phyloP scores from a whole-genome alignment of 2,797 vertebrate species.

The Cheirogaleus major region DNA sequence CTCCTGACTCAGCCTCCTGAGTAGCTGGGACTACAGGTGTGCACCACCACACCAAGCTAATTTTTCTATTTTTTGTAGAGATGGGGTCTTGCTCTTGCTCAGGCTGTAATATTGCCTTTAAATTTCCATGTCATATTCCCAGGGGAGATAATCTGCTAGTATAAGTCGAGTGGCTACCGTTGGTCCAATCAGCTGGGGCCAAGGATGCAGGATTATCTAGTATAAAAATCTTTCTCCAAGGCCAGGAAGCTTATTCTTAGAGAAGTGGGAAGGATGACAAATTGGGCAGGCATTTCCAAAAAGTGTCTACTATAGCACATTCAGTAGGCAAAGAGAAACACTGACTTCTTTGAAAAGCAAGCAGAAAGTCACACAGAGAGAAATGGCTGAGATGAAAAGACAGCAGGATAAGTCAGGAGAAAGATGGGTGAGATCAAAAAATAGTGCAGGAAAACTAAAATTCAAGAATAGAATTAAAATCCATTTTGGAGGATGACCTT shows the following conservation, averaged over 20 bases:
- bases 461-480: neutral
- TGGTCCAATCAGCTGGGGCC: neutral
- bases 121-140: neutral
- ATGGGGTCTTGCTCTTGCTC: no score
- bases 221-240: neutral
- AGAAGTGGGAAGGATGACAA: neutral
- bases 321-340: neutral
- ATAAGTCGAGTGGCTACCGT: neutral
- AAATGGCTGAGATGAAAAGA: neutral
- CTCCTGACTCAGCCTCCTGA: no score
- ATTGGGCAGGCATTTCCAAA: neutral
- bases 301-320: neutral
- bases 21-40: no score
- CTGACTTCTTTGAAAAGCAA: neutral
- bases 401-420: neutral
- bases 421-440: neutral
- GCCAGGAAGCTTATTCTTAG: neutral
- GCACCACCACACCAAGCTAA: no score
- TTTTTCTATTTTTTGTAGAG: no score
- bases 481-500: neutral
- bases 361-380: neutral
- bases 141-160: neutral
- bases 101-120: neutral
- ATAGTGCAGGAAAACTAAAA: neutral
- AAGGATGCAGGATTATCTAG: neutral